A percentile compares a stretch with the other conserved stretches of the same genome.
Evolutionary conservation across 2,797 vertebrate genomes (phyloP).

Genomic region (Corythornis leucogaster): DNA sequence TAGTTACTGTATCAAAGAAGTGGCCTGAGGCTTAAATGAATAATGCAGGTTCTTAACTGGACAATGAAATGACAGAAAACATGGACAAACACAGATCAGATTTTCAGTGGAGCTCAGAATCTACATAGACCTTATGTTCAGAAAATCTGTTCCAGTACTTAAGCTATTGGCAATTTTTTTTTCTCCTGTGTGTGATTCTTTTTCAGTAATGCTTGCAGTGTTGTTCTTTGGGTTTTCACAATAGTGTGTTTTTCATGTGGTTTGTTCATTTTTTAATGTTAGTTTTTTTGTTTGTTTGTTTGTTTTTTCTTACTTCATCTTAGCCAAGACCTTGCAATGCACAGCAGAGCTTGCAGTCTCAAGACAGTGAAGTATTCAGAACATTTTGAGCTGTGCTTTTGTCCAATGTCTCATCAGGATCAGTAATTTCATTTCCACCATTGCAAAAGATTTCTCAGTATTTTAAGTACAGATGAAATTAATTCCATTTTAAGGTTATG

Average conservation of each 20-base stretch:
- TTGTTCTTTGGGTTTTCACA: not conserved
- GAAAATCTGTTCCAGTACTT: not conserved
- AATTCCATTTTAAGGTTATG: not conserved
- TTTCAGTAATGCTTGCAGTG: not conserved
- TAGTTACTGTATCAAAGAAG: not conserved
- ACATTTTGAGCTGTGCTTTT: not conserved
- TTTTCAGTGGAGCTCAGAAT: not conserved
- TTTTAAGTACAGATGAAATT: not conserved
- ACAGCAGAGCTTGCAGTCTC: not conserved
- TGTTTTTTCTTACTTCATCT: not conserved
- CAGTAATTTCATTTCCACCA: not conserved
- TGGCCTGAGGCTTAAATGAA: not conserved
- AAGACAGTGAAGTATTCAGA: not conserved
- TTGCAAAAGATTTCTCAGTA: not conserved
- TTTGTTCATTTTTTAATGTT: too few species aligned
- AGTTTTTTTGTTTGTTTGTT: not conserved
- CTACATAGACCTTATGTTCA: not conserved
- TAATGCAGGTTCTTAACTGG: not conserved
- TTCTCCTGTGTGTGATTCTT: not conserved
- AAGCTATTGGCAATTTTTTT: not conserved
- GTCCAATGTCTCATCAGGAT: not conserved
- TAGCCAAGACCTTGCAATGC: not conserved
- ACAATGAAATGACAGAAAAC: not conserved
- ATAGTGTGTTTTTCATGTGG: fast-evolving
- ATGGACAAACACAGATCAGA: not conserved